Evolutionary conservation across 2,888 invertebrate species (phyloP).

Genomic region (Monoplex corrugatus): DNA sequence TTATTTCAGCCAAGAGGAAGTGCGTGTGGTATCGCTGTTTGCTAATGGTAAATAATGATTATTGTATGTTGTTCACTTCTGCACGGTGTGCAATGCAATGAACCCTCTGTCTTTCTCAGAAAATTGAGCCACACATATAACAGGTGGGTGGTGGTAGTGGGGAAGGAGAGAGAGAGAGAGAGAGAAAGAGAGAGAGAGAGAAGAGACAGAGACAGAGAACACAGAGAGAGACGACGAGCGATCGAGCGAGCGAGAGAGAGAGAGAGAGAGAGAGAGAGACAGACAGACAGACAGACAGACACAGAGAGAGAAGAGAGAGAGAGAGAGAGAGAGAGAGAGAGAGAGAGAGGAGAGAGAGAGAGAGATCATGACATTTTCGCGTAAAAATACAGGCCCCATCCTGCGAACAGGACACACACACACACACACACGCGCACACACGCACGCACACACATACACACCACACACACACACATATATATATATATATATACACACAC

Average conservation of each 20-base stretch:
- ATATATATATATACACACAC: background rate
- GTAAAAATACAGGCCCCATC: background rate
- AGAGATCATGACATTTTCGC: too few species aligned
- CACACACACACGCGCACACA: background rate
- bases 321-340: constrained; percentile 22
- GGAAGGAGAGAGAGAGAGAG: background rate
- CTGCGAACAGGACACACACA: background rate
- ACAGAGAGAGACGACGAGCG: background rate
- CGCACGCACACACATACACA: background rate
- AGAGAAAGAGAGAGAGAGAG: background rate
- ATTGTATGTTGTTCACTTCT: too few species aligned
- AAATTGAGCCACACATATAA: background rate
- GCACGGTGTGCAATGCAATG: too few species aligned
- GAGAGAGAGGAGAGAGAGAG: background rate
- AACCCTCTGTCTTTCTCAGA: too few species aligned
- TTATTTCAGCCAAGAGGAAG: too few species aligned
- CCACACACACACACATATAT: background rate
- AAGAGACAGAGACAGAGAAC: background rate
- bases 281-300: background rate
- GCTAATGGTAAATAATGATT: too few species aligned
- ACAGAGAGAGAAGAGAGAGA: background rate
- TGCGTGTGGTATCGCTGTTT: too few species aligned
- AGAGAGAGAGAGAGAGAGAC: background rate
- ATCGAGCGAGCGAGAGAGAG: background rate
- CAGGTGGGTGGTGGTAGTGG: background rate